Conservation (phyloP, 2,797 vertebrate species). For the Pteropus rufus region DNA sequence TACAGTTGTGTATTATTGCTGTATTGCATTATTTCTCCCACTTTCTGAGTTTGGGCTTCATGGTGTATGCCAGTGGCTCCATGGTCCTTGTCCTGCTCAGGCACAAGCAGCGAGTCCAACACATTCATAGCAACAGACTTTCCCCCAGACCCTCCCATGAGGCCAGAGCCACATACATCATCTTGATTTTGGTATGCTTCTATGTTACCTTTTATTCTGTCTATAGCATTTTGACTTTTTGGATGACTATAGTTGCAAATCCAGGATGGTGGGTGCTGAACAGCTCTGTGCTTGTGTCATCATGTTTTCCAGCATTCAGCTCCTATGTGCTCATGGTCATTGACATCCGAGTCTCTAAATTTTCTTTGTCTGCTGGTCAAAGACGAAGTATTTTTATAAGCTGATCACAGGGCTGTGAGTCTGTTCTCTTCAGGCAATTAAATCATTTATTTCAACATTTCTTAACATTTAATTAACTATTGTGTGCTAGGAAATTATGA, state of each 20-base stretch:
- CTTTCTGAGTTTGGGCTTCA: neutral
- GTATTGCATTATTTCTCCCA: neutral
- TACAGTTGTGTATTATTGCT: neutral
- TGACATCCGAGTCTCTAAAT: neutral
- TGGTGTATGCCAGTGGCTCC: neutral
- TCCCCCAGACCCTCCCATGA: neutral
- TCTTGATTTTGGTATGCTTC: neutral
- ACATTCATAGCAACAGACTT: neutral
- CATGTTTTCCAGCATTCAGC: neutral
- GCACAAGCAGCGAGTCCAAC: neutral
- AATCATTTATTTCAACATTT: neutral
- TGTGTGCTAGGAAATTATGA: neutral
- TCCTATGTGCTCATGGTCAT: neutral
- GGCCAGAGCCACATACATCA: neutral
- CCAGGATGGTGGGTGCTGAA: neutral
- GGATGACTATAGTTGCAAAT: neutral
- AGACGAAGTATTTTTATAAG: neutral
- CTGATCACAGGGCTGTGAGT: neutral
- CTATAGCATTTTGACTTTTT: neutral
- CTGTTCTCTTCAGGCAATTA: neutral
- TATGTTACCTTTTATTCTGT: neutral
- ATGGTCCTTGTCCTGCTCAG: neutral
- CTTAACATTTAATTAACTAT: neutral
- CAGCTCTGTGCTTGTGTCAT: neutral
- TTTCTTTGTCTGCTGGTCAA: neutral